These are phyloP conservation scores for Biston betularia DNA, from an alignment of 2,888 invertebrate species.

Conservation along the genomic window DNA sequence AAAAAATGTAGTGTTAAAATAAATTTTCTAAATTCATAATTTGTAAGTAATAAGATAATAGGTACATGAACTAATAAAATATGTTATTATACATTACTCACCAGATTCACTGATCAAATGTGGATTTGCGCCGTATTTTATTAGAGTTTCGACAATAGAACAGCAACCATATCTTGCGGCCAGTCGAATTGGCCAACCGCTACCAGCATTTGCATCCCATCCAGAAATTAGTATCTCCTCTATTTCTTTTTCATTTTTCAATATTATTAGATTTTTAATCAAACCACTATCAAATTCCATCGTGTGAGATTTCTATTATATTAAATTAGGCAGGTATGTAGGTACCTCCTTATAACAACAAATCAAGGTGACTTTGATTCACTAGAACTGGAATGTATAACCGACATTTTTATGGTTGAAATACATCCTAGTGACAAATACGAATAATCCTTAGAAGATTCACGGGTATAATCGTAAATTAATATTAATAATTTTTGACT, in stretches of 20 bases:
- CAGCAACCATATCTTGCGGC: constrained; percentile 73
- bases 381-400: not conserved
- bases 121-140: constrained; percentile 77
- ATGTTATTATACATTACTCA: constrained; percentile 48
- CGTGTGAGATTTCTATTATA: constrained; percentile 12
- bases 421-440: not conserved
- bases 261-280: constrained; percentile 55
- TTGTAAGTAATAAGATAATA: not conserved
- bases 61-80: not conserved
- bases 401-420: not conserved
- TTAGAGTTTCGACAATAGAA: constrained; percentile 65
- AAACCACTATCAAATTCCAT: constrained; percentile 32
- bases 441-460: too few relatives aligned
- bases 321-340: not conserved
- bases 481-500: not conserved
- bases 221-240: constrained; percentile 64
- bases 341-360: not conserved
- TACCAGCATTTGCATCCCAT: constrained; percentile 73
- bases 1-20: too few relatives aligned
- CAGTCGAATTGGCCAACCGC: constrained; percentile 78
- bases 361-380: not conserved
- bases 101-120: constrained; percentile 75
- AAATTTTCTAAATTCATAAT: not conserved
- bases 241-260: constrained; percentile 63
- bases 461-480: not conserved